Base-by-base conservation (phyloP, 1,140 invertebrate genomes). In the Drosophila bocki region DNA sequence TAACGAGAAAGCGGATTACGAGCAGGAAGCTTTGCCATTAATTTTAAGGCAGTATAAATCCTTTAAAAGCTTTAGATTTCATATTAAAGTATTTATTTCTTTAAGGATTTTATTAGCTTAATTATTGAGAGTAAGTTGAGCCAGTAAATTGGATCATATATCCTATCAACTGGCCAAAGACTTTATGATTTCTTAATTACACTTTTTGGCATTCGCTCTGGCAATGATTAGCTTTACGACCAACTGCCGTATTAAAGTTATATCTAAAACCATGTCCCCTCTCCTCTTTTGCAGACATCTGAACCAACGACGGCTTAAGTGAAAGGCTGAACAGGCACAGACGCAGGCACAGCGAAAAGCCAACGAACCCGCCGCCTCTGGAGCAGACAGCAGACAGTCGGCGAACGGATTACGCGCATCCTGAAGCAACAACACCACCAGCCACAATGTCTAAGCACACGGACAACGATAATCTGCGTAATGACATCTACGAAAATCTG, bases 401-500 rank as follows among this genome's bases (percentile, higher is more conserved):
- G 42, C 29, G 22, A 54, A 64, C 78, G 75, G 75, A 83, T 83
- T 88, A 83, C 54, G 29, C 47, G 33, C 74, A 65, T 86, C 85
- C 65, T 72, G 35, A 26, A 71, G 53, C 59, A n/a, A 19, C 39
- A 54, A 39, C 57, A 22, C 19, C 63, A 39, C 19, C 63, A 39
- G 47, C 51, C 68, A 80, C 84, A 72, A 92, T 92, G 91, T 92
- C 91, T 54, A 92, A 91, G 80, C 92, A 92, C 72, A 72, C 90
- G 48, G 87, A 92, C 78, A 92, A 92, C 68, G 91, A 92, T 80
- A 92, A 92, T 81, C 76, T 91, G 70, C 91, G 91, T 70, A 92
- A 92, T 84, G 91, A 92, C 75, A 92, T 92, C 74, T 92, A 92
- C 72, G 91, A 92, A 74, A 92, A 92, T 82, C 72, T 92, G 72